These are phyloP conservation scores for Castor canadensis DNA, from an alignment of 2,113 vertebrate species.

Conservation along the genomic window DNA sequence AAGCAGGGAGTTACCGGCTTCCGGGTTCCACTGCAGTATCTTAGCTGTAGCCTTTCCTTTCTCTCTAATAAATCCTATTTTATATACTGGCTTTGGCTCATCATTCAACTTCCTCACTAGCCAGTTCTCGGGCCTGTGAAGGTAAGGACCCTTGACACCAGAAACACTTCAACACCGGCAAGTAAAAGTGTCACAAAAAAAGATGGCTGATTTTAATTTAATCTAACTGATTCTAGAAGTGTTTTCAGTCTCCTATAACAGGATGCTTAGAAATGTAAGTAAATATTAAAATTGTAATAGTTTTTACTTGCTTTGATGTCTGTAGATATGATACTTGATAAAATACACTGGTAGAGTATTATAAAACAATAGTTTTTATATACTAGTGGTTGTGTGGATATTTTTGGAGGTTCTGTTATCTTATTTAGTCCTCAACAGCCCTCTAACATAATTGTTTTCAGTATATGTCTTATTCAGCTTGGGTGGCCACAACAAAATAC, in stretches of 20 bases:
- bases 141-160: no score
- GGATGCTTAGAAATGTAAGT: neutral
- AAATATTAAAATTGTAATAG: neutral
- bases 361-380: neutral
- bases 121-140: no score
- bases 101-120: no score
- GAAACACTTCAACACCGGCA: no score
- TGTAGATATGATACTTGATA: neutral
- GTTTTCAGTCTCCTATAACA: neutral
- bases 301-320: neutral
- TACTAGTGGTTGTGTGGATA: neutral
- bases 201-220: neutral
- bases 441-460: neutral
- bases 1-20: no score
- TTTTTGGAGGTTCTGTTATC: no score
- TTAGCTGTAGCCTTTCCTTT: no score
- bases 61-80: no score
- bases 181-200: no score
- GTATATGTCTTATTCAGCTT: neutral
- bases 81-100: no score
- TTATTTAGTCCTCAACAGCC: neutral
- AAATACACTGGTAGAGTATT: neutral
- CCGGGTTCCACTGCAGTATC: no score
- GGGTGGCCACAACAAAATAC: neutral
- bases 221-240: neutral